A percentile compares a stretch with the other conserved stretches of the same genome.
Evolutionary conservation across 2,888 invertebrate genomes (phyloP).

Genomic region (Drosophila fungiperda): DNA sequence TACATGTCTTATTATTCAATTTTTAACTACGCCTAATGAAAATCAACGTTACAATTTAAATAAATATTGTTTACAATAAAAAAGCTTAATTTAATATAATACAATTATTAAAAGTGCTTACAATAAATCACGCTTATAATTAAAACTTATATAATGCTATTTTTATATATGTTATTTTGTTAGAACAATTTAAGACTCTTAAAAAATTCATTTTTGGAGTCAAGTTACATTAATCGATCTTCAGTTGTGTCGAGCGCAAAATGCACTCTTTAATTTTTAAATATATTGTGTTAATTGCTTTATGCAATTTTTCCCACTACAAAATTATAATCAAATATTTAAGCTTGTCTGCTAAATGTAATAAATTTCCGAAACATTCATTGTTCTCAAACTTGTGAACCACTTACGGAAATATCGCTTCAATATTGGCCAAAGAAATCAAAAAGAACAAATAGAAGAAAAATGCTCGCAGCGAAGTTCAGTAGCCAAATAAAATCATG

Average conservation of each 20-base stretch:
- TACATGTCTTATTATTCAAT: slow-evolving; percentile 21
- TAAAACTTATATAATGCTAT: background rate
- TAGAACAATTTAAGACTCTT: no score
- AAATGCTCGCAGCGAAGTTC: slow-evolving; percentile 33
- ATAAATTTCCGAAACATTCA: background rate
- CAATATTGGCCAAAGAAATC: slow-evolving; percentile 61
- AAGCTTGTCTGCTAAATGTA: background rate
- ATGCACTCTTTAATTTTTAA: no score
- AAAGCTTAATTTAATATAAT: background rate
- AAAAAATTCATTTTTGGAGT: background rate
- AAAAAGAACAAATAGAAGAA: slow-evolving; percentile 55
- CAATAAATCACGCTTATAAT: background rate
- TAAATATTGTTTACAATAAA: background rate
- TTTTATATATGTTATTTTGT: background rate
- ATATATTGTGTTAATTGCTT: no score
- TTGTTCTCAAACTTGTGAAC: slow-evolving; percentile 15
- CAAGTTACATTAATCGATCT: background rate
- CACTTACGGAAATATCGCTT: slow-evolving; percentile 33
- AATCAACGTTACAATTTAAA: background rate
- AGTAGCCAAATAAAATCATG: slow-evolving; percentile 80
- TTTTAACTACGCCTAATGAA: background rate
- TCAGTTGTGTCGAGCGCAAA: background rate
- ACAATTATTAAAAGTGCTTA: background rate
- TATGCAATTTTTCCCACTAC: no score
- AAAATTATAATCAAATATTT: background rate